Conservation (phyloP, 2,113 vertebrate genomes). For the Agapornis roseicollis region DNA sequence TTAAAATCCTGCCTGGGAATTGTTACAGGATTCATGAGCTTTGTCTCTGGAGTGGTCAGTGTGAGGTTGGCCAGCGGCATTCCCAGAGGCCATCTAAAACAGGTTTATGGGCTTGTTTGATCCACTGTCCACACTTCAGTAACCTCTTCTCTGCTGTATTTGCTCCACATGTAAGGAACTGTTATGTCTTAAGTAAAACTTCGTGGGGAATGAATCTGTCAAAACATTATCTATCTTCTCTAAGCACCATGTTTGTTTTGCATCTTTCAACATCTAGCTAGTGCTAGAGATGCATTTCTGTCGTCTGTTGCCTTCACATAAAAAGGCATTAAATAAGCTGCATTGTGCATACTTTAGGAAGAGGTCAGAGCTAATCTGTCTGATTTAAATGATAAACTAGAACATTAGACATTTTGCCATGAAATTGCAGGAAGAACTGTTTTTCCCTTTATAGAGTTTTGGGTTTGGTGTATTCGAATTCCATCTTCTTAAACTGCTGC, state of each 20-base stretch:
- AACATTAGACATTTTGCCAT: not conserved
- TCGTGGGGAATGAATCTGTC: not conserved
- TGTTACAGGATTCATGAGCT: not conserved
- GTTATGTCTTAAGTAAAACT: not conserved
- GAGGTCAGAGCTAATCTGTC: not conserved
- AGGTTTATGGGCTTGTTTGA: not conserved
- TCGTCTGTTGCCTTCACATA: not conserved
- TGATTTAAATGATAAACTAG: not conserved
- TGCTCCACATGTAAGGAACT: not conserved
- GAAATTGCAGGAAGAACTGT: not conserved
- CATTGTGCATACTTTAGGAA: not conserved
- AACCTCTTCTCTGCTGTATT: not conserved
- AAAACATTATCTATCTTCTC: not conserved
- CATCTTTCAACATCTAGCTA: not conserved
- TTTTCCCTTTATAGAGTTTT: constrained; percentile 19
- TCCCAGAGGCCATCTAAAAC: not conserved
- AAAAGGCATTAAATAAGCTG: not conserved
- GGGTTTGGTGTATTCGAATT: not conserved
- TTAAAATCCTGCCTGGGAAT: not conserved
- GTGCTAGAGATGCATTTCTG: not conserved
- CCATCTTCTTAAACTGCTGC: not conserved
- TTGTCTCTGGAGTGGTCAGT: not conserved
- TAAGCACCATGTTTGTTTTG: not conserved
- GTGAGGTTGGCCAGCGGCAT: not conserved
- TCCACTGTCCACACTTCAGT: not conserved